Evolutionary conservation across 2,113 vertebrate species (phyloP).

Genomic region (Mustelus asterias): DNA sequence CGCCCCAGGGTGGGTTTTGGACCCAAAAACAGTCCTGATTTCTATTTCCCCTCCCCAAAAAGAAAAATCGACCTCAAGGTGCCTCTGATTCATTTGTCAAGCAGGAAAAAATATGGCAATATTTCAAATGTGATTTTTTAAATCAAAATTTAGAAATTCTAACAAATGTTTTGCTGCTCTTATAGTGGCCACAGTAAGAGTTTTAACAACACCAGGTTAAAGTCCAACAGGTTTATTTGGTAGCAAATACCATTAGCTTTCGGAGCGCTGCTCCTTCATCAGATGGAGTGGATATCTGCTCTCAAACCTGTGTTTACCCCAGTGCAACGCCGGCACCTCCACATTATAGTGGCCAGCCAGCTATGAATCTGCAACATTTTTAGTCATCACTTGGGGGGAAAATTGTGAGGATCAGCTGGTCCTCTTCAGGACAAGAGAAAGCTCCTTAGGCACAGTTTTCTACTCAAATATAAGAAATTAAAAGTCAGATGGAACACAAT

Average conservation of each 20-base stretch:
- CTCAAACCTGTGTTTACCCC: too few relatives aligned
- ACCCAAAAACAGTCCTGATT: not conserved
- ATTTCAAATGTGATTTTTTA: not conserved
- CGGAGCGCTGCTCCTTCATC: too few relatives aligned
- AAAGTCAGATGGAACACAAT: not conserved
- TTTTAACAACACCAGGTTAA: too few relatives aligned
- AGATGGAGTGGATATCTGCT: too few relatives aligned
- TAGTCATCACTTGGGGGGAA: not conserved
- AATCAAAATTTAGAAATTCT: not conserved
- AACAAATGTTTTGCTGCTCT: not conserved
- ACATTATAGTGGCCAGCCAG: not conserved
- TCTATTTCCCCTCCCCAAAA: not conserved
- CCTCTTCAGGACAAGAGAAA: not conserved
- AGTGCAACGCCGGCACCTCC: too few relatives aligned
- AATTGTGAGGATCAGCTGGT: not conserved
- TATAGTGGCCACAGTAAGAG: not conserved
- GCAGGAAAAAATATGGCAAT: not conserved
- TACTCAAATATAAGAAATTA: not conserved
- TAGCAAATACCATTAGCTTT: too few relatives aligned
- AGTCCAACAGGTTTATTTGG: too few relatives aligned
- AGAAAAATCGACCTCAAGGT: not conserved
- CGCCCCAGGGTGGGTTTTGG: not conserved
- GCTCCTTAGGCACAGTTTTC: not conserved
- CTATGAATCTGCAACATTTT: not conserved
- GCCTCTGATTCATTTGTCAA: not conserved